Base-by-base conservation (phyloP, 2,113 vertebrate species). In the Anguilla rostrata region DNA sequence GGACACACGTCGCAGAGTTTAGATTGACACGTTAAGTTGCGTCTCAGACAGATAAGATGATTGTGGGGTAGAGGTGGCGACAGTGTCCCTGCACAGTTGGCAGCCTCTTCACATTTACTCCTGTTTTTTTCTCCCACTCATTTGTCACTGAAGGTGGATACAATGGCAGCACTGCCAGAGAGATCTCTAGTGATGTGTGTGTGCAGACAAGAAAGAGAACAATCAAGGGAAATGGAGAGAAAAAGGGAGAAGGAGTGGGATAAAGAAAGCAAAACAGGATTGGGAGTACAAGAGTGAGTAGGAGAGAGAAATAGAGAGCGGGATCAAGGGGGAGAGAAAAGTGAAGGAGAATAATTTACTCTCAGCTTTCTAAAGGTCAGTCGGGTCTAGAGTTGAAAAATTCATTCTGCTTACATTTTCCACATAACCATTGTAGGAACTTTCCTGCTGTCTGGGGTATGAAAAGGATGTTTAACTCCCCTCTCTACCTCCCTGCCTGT, bases 301-400 rank as follows among this genome's bases (percentile, higher is more conserved):
- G 84, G 39, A 53, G 81, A 83, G 81, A 83, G 43, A 46, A 8
- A 46, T 2, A 46, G 43, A 46, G 43, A 46, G 43, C 8, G 26
- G 22, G 39, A 26, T n/a, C 79, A 87, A 34, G 82, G 40, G 49
- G 87, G 87, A 88, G 85, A 91, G 89, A 89, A 91, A 92, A 92
- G 91, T 91, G 91, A 93, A 79, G 78, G 82, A 83, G 39, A 84
- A 86, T 94, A 93, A 94, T 94, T 92, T 92, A 92, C 92, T 5
- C 60, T 66, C 60, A 26, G 26, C 20, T 66, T 66, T 94, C 90
- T 92, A 95, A 96, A 96, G 95, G 94, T 95, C 94, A 95, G 91
- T 92, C 87, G 93, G 88, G 92, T 92, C 90, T 81, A 75, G n/a
- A 75, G 71, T 34, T 29, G 26, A 75, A 75, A 75, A 75, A 75